Base-by-base conservation (phyloP, 1,140 invertebrate species). In the Zaprionus ornatus region DNA sequence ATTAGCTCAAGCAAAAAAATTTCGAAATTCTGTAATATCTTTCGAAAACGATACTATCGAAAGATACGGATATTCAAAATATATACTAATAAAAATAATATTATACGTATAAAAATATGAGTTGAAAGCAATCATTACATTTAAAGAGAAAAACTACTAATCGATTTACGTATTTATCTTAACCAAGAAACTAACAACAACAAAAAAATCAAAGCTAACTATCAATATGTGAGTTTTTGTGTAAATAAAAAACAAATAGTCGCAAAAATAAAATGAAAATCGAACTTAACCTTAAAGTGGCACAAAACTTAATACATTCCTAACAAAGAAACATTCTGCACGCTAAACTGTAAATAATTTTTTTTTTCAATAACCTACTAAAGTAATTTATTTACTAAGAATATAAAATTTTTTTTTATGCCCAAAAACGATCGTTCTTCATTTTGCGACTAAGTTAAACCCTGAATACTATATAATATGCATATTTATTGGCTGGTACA, bases 91-190 rank as follows among this genome's bases (percentile, higher is more conserved):
- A 55, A 48, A 45, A 35, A 17, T 37, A 52, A 40, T 13, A 15
- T 37, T 52, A 55, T 63, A 42, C 70, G 35, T 69, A 59, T 71
- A 59, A 74, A 78, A 68, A 81, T 75, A 85, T 82, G 84, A 88
- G 84, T 87, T 87, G 80, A 87, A 87, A 87, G 84, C 84, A 87
- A 87, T 87, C 84, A 87, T 88, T 87, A 87, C 70, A 83, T 84
- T 87, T 87, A 87, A 86, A 75, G 40, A 69, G 73, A 71, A 77
- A 48, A 52, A 75, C 50, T 83, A 83, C 32, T 63, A 66, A 67
- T 23, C 25, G 25, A 25, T 29, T 54, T 27, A 61, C 27, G 45
- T 59, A 62, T 25, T 71, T 48, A 74, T 48, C 21, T 57, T 76
- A 72, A 71, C 35, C 55, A 65, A 71, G 32, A 59, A 63, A 45